Percentiles rank a stretch among this genome's conserved stretches.
These are phyloP conservation scores for Drosophila falleni DNA, from an alignment of 2,888 invertebrate species.

Conservation along the genomic window DNA sequence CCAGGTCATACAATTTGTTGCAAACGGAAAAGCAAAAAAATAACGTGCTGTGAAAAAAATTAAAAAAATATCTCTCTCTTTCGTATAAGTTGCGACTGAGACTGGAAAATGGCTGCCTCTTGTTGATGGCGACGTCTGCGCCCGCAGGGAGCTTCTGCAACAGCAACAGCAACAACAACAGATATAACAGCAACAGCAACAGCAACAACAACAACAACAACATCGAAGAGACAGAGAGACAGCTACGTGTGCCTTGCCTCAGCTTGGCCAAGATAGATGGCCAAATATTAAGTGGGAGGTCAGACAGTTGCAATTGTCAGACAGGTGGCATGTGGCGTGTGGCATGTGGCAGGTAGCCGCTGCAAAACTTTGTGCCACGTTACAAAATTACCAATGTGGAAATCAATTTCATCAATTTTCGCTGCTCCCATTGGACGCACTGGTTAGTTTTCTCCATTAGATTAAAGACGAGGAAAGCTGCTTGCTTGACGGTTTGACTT, in stretches of 20 bases:
- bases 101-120: constrained; percentile 62
- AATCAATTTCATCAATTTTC: constrained; percentile 77
- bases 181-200: constrained; percentile 17
- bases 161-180: constrained; percentile 17
- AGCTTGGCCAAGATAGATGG: constrained; percentile 66
- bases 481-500: background rate
- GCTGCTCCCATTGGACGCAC: constrained; percentile 33
- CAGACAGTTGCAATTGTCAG: constrained; percentile 70
- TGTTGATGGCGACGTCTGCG: constrained; percentile 77
- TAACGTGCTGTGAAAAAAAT: constrained; percentile 48
- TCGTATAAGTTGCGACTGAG: constrained; percentile 54
- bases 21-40: constrained; percentile 47
- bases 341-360: constrained; percentile 25
- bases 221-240: constrained; percentile 35
- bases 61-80: constrained; percentile 24
- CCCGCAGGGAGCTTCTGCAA: constrained; percentile 60
- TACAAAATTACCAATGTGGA: constrained; percentile 71
- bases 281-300: constrained; percentile 73
- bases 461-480: constrained; percentile 5
- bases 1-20: constrained; percentile 74
- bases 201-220: constrained; percentile 7
- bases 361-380: constrained; percentile 53
- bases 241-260: constrained; percentile 37
- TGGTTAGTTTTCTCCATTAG: constrained; percentile 19
- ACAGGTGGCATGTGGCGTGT: constrained; percentile 20